Evolutionary conservation across 2,888 invertebrate genomes (phyloP).

Genomic region (Linnaemya vulpina): DNA sequence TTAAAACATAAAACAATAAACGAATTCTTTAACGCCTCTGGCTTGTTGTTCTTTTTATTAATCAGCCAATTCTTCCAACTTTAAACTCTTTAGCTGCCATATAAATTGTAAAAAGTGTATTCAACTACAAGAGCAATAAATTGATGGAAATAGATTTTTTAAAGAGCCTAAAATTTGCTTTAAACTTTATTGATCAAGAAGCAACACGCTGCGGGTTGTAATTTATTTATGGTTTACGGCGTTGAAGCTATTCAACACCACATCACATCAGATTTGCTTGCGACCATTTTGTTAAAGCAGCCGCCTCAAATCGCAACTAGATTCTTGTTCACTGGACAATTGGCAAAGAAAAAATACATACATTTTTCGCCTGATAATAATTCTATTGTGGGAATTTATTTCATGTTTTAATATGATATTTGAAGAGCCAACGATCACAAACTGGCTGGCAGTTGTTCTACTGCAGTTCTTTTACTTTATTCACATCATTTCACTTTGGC

Average conservation of each 20-base stretch:
- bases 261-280: slow-evolving; percentile 46
- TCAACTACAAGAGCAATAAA: slow-evolving; percentile 22
- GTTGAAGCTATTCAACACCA: slow-evolving; percentile 59
- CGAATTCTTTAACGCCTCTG: slow-evolving; percentile 3
- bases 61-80: not conserved
- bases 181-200: slow-evolving; percentile 36
- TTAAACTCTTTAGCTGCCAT: not conserved
- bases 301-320: slow-evolving; percentile 6
- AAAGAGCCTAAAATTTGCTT: slow-evolving; percentile 10
- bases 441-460: slow-evolving; percentile 1
- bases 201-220: slow-evolving; percentile 4
- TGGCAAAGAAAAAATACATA: slow-evolving; percentile 76
- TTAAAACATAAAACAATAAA: not conserved
- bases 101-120: not conserved
- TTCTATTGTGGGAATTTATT: slow-evolving; percentile 78
- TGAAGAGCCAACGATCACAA: not conserved
- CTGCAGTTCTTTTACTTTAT: slow-evolving; percentile 49
- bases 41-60: not conserved
- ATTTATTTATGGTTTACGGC: slow-evolving; percentile 53
- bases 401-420: slow-evolving; percentile 10
- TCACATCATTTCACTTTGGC: slow-evolving; percentile 41
- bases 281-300: slow-evolving; percentile 60
- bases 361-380: slow-evolving; percentile 76
- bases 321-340: slow-evolving; percentile 71
- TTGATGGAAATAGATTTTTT: not conserved